Evolutionary conservation across 2,888 invertebrate genomes (phyloP).

Genomic region (Conops quadrifasciatus): DNA sequence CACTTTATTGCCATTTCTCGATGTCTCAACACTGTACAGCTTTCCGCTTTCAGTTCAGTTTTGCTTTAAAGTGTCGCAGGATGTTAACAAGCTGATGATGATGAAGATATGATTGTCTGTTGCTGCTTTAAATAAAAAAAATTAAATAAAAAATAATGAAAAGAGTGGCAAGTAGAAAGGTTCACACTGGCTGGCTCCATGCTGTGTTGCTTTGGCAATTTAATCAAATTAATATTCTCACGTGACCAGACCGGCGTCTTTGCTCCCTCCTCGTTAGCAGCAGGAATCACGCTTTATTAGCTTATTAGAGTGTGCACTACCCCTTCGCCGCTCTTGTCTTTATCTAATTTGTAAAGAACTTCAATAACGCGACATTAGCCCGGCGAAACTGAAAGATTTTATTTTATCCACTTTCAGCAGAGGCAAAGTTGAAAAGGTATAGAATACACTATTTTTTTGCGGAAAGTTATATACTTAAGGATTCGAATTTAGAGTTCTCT

Average conservation of each 20-base stretch:
- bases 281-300: constrained; percentile 17
- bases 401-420: no score
- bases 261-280: constrained; percentile 17
- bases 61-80: constrained; percentile 46
- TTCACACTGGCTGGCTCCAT: constrained; percentile 45
- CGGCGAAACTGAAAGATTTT: no score
- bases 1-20: no score
- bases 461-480: no score
- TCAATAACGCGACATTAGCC: no score
- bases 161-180: neutral
- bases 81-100: constrained; percentile 50
- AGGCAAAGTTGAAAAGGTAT: no score
- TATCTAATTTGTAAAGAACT: no score
- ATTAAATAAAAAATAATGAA: no score
- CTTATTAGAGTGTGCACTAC: constrained; percentile 17
- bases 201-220: constrained; percentile 59
- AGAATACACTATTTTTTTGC: no score
- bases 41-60: neutral
- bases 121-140: neutral
- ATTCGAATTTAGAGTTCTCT: no score
- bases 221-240: constrained; percentile 62
- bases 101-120: constrained; percentile 37
- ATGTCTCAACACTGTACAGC: neutral
- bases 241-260: constrained; percentile 45
- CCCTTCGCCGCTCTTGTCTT: no score